Evolutionary conservation across 2,888 invertebrate genomes (phyloP).

Genomic region (Campaea margaritaria): DNA sequence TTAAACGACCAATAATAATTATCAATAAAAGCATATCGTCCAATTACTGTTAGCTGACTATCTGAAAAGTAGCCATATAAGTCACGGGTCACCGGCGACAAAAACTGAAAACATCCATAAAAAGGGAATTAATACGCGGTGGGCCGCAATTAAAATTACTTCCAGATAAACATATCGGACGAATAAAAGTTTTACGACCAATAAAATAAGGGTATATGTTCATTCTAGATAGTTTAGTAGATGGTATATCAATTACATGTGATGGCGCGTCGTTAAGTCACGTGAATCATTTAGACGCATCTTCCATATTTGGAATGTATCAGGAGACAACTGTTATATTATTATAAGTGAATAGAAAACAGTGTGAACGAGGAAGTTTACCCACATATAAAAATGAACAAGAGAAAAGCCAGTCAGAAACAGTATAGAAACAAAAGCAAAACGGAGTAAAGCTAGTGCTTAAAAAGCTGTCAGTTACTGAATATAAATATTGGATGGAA

Average conservation of each 20-base stretch:
- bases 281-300: conserved; percentile 9
- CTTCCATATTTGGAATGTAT: too few species aligned
- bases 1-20: conserved; percentile 30
- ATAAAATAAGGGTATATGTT: conserved; percentile 41
- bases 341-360: too few species aligned
- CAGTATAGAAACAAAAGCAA: too few species aligned
- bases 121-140: conserved; percentile 70
- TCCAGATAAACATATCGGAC: conserved; percentile 63
- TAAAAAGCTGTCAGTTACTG: too few species aligned
- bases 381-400: too few species aligned
- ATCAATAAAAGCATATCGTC: conserved; percentile 39
- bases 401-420: too few species aligned
- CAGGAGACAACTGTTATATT: too few species aligned
- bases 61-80: conserved; percentile 33
- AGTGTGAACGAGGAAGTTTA: too few species aligned
- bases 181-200: conserved; percentile 43
- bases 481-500: too few species aligned
- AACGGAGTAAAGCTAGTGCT: too few species aligned
- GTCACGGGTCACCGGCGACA: conserved; percentile 48
- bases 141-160: conserved; percentile 75
- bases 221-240: conserved; percentile 37
- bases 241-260: conserved; percentile 45
- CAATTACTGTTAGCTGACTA: conserved; percentile 26
- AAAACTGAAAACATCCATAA: conserved; percentile 60
- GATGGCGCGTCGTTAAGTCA: conserved; percentile 26